A percentile compares a stretch with the other conserved stretches of the same genome.
Evolutionary conservation across 2,113 vertebrate species (phyloP).

Genomic region (Phocoena sinus): DNA sequence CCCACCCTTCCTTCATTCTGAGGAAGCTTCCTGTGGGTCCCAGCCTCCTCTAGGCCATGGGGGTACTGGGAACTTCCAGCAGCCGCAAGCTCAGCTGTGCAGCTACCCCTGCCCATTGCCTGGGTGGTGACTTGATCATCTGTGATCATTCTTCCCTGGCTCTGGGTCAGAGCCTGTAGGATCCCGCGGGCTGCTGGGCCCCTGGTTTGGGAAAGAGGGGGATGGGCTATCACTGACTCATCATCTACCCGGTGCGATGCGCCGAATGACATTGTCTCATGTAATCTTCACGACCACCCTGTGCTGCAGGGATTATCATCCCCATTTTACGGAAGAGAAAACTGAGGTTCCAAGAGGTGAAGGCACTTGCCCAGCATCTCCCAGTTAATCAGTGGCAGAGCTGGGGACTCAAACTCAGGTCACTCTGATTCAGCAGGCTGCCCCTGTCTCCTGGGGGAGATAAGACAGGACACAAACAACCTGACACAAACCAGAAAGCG

Average conservation of each 20-base stretch:
- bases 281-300: accelerated
- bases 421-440: background rate
- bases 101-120: background rate
- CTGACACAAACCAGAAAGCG: background rate
- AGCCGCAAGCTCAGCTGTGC: background rate
- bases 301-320: too few species aligned
- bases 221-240: accelerated
- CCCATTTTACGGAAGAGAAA: background rate
- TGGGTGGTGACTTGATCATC: background rate
- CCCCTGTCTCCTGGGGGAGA: background rate
- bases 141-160: background rate
- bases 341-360: background rate
- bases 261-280: accelerated
- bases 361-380: background rate
- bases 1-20: background rate
- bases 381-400: background rate
- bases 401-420: background rate
- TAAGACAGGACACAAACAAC: background rate
- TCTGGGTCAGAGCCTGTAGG: background rate
- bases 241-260: too few species aligned
- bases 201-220: background rate
- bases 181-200: background rate
- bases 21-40: background rate
- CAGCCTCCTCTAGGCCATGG: background rate
- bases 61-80: background rate